Evolutionary conservation across 2,113 vertebrate species (phyloP).

Genomic region (Felis catus): DNA sequence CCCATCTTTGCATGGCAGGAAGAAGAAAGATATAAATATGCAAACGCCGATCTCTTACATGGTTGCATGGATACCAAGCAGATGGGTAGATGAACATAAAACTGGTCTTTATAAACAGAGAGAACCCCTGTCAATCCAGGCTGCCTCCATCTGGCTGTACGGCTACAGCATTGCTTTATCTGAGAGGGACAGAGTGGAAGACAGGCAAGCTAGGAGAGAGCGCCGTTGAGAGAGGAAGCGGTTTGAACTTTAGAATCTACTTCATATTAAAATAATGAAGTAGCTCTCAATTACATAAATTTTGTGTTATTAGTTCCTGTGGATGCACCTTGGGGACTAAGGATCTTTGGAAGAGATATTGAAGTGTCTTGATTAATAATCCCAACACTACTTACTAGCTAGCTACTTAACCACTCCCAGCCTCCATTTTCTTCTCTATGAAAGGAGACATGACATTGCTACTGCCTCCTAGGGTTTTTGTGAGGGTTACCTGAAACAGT

Average conservation of each 20-base stretch:
- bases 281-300: not conserved
- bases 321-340: not conserved
- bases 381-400: not conserved
- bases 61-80: conserved; percentile 79
- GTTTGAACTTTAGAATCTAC: not conserved
- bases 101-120: conserved; percentile 70
- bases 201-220: not conserved
- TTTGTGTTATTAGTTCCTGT: not conserved
- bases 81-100: conserved; percentile 78
- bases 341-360: not conserved
- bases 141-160: conserved; percentile 67
- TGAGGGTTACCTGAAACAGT: not conserved
- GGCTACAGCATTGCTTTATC: not conserved
- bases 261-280: conserved; percentile 23
- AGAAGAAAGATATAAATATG: conserved; percentile 81
- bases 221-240: not conserved
- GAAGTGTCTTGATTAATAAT: not conserved
- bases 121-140: conserved; percentile 61
- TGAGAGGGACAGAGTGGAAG: not conserved
- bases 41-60: conserved; percentile 76
- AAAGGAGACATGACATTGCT: not conserved
- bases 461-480: not conserved
- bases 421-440: not conserved
- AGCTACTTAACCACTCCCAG: not conserved
- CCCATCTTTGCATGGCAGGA: conserved; percentile 65